Evolutionary conservation across 2,113 vertebrate genomes (phyloP), one percentile per base, ranked within the genome.

Genomic region (Himantopus leucocephalus): DNA sequence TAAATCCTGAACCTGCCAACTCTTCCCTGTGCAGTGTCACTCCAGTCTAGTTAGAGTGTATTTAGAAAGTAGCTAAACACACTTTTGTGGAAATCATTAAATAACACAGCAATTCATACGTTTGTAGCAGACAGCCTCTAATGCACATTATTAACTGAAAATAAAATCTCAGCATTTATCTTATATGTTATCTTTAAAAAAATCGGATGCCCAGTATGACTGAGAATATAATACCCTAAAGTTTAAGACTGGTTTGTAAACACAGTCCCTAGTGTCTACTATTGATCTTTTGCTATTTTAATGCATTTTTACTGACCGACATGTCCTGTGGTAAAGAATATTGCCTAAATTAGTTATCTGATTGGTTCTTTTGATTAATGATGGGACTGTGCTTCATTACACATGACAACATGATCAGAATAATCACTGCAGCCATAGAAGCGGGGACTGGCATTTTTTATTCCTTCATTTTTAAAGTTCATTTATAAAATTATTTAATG

Each of bases 291-390:
- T 70, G 93, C 98, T 98, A 98, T 98, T 98, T 98, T 98, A 98
- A 98, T 98, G 98, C 98, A 98, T 98, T 98, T 99, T 98, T 98
- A 98, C 98, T 98, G 98, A 98, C 98, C 98, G 95, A 98, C 98
- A 98, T 98, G 98, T 99, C 98, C 98, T 98, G 98, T 98, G 98
- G 98, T 99, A 98, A 98, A 98, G 98, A 99, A 98, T 99, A 98
- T 99, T 98, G 98, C 98, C 98, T 98, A 99, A 99, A 99, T 99
- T 98, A 99, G 98, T 99, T 99, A 99, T 99, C 98, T 98, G 98
- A 99, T 99, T 98, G 98, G 99, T 98, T 98, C 98, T 97, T 98
- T 98, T 99, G 99, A 99, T 99, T 99, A 99, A 99, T 99, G 99
- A 98, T 76, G 95, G 98, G 97, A 95, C 97, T 98, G 97, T 98